A percentile compares a stretch with the other conserved stretches of the same genome.
Evolutionary conservation across 2,888 invertebrate species (phyloP).

Genomic region (Fragum sueziense): DNA sequence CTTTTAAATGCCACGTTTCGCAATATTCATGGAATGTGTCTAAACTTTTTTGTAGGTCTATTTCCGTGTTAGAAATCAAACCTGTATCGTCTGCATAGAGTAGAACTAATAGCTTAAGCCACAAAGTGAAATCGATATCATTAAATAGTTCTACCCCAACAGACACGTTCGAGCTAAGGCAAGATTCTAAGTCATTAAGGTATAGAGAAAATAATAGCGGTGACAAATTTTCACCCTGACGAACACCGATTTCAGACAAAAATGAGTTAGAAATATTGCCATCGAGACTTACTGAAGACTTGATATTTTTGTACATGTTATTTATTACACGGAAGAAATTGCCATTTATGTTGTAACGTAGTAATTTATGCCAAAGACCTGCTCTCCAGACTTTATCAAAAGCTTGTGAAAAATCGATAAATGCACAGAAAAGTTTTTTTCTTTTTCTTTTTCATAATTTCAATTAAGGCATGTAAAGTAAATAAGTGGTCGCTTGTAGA

Average conservation of each 20-base stretch:
- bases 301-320: slow-evolving; percentile 40
- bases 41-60: slow-evolving; percentile 32
- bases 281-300: slow-evolving; percentile 24
- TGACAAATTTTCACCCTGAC: slow-evolving; percentile 35
- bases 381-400: slow-evolving; percentile 38
- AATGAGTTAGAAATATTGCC: slow-evolving; percentile 10
- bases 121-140: not conserved
- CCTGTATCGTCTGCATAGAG: slow-evolving; percentile 53
- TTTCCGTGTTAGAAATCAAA: slow-evolving; percentile 24
- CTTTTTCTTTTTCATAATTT: slow-evolving; percentile 23
- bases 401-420: slow-evolving; percentile 26
- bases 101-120: slow-evolving; percentile 33
- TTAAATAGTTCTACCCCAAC: slow-evolving; percentile 1
- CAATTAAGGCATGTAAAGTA: slow-evolving; percentile 17
- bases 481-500: slow-evolving; percentile 36
- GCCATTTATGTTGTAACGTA: slow-evolving; percentile 24
- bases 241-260: slow-evolving; percentile 14
- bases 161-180: not conserved
- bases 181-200: slow-evolving; percentile 29
- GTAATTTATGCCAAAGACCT: slow-evolving; percentile 33
- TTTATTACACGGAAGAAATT: slow-evolving; percentile 32
- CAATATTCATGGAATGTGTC: slow-evolving; percentile 42
- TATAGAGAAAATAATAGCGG: slow-evolving; percentile 33
- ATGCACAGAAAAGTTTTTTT: slow-evolving; percentile 32
- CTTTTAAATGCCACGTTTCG: slow-evolving; percentile 34